Conservation (phyloP, 2,797 vertebrate species). For the Danio albolineatus region DNA sequence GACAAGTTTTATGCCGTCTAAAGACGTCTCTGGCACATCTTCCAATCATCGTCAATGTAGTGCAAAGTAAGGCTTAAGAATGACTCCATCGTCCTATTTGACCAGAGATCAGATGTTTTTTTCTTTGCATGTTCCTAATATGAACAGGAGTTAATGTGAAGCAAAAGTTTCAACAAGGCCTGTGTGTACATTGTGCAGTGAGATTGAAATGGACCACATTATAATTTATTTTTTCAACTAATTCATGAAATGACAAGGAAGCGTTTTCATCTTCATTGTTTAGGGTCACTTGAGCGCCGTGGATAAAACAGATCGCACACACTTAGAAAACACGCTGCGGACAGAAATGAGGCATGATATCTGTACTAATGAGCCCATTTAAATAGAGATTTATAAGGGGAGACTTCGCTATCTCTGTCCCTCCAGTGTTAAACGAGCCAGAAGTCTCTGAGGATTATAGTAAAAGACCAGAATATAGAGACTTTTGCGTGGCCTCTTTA, state of each 20-base stretch:
- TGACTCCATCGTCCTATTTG: too few relatives aligned
- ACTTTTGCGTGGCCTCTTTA: background rate
- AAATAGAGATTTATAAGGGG: conserved; percentile 30
- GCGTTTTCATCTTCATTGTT: background rate
- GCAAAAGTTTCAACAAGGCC: background rate
- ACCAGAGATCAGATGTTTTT: too few relatives aligned
- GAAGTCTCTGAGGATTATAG: background rate
- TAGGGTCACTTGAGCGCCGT: background rate
- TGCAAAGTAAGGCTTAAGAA: too few relatives aligned
- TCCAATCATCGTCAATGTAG: too few relatives aligned
- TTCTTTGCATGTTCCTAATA: background rate
- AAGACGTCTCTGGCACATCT: too few relatives aligned
- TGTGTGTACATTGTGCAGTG: background rate
- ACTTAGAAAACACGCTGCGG: background rate
- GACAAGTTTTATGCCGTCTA: too few relatives aligned
- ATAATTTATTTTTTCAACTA: background rate
- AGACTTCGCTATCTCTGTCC: background rate
- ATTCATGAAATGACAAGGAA: background rate
- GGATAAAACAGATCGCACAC: background rate
- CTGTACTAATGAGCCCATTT: conserved; percentile 41
- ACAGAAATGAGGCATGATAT: conserved; percentile 30
- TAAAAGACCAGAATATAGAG: background rate
- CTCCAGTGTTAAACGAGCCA: conserved; percentile 16
- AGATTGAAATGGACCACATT: background rate
- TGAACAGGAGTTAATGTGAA: conserved; percentile 4